These are phyloP conservation scores for Palythoa grandiflora DNA, from an alignment of 92 coral and sea anemone species.

Conservation along the genomic window DNA sequence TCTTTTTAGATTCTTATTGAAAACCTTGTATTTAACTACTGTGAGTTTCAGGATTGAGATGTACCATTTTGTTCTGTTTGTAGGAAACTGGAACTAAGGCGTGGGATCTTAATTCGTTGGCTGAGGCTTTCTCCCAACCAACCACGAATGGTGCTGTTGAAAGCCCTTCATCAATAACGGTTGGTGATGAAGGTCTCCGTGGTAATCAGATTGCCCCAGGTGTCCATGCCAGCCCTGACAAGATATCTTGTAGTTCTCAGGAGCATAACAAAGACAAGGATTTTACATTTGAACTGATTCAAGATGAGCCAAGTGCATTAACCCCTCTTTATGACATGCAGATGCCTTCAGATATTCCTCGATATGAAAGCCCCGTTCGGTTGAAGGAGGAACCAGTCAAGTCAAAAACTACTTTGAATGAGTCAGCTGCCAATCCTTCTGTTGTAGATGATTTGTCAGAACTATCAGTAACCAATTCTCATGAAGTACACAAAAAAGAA, in stretches of 20 bases:
- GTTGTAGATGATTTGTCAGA: constrained; percentile 35
- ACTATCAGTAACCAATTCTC: not conserved
- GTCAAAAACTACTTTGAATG: not conserved
- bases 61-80: not conserved
- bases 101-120: constrained; percentile 66
- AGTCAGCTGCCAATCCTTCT: constrained; percentile 8
- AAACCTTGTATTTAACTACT: too few species aligned
- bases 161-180: constrained; percentile 57
- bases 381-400: not conserved
- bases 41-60: not conserved
- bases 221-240: constrained; percentile 58
- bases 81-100: constrained; percentile 43
- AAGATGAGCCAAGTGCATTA: constrained; percentile 8
- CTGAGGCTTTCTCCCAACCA: constrained; percentile 45
- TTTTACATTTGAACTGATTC: not conserved
- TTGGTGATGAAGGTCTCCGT: constrained; percentile 85
- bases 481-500: constrained; percentile 1
- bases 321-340: constrained; percentile 18
- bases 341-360: constrained; percentile 16
- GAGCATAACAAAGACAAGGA: not conserved
- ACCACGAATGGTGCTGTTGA: constrained; percentile 53
- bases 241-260: not conserved
- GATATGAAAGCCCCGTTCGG: constrained; percentile 19
- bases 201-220: constrained; percentile 88
- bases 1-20: too few species aligned